A percentile compares a stretch with the other conserved stretches of the same genome.
Evolutionary conservation across 2,797 vertebrate genomes (phyloP).

Genomic region (Lepilemur ruficaudatus): DNA sequence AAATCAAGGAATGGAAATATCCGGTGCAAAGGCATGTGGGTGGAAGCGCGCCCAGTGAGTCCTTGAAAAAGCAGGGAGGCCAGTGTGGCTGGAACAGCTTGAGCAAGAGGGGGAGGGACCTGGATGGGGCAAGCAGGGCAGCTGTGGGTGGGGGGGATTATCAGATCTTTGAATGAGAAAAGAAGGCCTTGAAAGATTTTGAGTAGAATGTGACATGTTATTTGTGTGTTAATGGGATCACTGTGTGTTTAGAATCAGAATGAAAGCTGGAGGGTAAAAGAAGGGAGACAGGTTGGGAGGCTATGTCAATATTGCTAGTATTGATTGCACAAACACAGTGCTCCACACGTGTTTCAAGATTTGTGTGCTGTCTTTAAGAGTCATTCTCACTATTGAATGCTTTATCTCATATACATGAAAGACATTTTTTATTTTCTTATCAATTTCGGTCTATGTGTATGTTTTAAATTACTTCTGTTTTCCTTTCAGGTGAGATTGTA

Average conservation of each 20-base stretch:
- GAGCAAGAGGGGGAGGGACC: background rate
- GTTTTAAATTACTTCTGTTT: slow-evolving; percentile 12
- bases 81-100: background rate
- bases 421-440: background rate
- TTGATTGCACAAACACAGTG: background rate
- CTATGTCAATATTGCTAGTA: background rate
- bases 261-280: background rate
- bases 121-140: background rate
- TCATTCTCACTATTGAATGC: background rate
- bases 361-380: background rate
- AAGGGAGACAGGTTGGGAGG: background rate
- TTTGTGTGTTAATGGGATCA: background rate
- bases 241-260: background rate
- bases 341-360: background rate
- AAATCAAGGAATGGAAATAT: background rate
- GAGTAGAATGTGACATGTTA: background rate
- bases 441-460: background rate
- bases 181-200: background rate
- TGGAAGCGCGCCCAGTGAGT: background rate
- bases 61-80: background rate
- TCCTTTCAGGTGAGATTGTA: background rate
- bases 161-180: background rate
- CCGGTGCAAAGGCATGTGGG: background rate
- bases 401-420: background rate
- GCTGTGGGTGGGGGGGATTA: fast-evolving